Evolutionary conservation across 2,888 invertebrate genomes (phyloP).

Genomic region (Andrena marginata): DNA sequence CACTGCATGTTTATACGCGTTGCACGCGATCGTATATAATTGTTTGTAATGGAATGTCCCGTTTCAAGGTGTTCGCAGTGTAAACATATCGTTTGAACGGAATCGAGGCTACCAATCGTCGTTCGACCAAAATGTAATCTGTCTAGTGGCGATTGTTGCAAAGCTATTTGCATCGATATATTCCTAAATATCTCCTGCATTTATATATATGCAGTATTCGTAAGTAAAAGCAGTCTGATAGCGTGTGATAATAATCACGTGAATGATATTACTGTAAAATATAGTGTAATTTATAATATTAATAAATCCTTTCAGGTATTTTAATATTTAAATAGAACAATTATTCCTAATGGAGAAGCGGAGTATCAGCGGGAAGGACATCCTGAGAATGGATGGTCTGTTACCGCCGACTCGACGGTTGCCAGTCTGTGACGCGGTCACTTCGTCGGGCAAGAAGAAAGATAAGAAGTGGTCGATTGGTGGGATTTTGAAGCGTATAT

Average conservation of each 20-base stretch:
- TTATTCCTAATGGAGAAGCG: slow-evolving; percentile 75
- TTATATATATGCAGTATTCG: slow-evolving; percentile 18
- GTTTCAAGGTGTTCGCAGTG: slow-evolving; percentile 44
- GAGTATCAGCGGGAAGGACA: slow-evolving; percentile 70
- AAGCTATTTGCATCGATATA: slow-evolving; percentile 12
- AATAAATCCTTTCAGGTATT: slow-evolving; percentile 40
- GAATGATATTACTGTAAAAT: neutral
- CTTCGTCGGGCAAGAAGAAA: slow-evolving; percentile 86
- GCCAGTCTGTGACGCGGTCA: slow-evolving; percentile 60
- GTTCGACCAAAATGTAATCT: slow-evolving; percentile 19
- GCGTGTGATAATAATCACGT: neutral
- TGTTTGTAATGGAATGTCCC: slow-evolving; percentile 39
- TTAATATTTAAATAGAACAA: slow-evolving; percentile 23
- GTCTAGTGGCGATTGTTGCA: neutral
- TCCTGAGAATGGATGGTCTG: slow-evolving; percentile 72
- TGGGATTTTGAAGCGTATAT: slow-evolving; percentile 91
- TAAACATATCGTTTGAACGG: slow-evolving; percentile 37
- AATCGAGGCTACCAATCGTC: slow-evolving; percentile 9
- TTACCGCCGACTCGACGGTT: slow-evolving; percentile 72
- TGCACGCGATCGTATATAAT: slow-evolving; percentile 34
- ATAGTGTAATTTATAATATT: neutral
- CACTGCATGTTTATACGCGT: slow-evolving; percentile 41
- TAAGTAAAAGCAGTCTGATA: slow-evolving; percentile 18
- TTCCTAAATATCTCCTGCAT: slow-evolving; percentile 35
- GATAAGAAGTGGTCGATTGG: slow-evolving; percentile 93